Evolutionary conservation across 2,888 invertebrate genomes (phyloP), one percentile per base, ranked within the genome.

Genomic region (Perizoma flavofasciatum): DNA sequence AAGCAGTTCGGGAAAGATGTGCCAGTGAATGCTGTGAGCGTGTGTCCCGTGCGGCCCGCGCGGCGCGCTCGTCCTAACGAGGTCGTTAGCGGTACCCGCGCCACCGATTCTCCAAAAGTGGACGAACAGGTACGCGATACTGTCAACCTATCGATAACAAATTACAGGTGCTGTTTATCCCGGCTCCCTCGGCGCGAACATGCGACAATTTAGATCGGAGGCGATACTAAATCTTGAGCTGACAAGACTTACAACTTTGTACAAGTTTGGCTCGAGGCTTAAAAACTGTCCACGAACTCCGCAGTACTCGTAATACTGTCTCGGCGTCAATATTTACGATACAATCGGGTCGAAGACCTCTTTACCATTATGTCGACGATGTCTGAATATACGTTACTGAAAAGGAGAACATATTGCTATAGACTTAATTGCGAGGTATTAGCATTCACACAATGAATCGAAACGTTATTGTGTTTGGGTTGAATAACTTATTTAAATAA

Each of bases 1-100:
- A 86, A 88, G 71, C 79, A 87, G 67, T 90, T 90, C 69, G 86
- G 88, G 82, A 81, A 85, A 72, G 82, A 83, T 71, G 74, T 88
- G 66, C 74, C 83, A 53, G 87, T 86, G 76, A 85, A 86, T 82
- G 86, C 84, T 58, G 82, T 85, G 78, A 84, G 74, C 68, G 88
- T 86, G 72, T 86, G 85, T 82, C 90, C 91, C 73, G 88, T 90
- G 82, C 88, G 89, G 79, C 89, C 89, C 55, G 88, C 88, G 71
- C 74, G 91, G 71, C 87, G 90, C 74, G 88, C 81, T 78, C 88
- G 89, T 75, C 76, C 75, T 89, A 91, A 78, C 87, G 90, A 91
- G 91, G 92, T 90, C 92, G 89, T 79, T 91, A 91, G 92, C 92
- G 91, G 92, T 91, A 91, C 86, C 85, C 81, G 79, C 79, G 85